Evolutionary conservation across 2,113 vertebrate genomes (phyloP), one percentile per base, ranked within the genome.

Genomic region (Colistium nudipinnis): DNA sequence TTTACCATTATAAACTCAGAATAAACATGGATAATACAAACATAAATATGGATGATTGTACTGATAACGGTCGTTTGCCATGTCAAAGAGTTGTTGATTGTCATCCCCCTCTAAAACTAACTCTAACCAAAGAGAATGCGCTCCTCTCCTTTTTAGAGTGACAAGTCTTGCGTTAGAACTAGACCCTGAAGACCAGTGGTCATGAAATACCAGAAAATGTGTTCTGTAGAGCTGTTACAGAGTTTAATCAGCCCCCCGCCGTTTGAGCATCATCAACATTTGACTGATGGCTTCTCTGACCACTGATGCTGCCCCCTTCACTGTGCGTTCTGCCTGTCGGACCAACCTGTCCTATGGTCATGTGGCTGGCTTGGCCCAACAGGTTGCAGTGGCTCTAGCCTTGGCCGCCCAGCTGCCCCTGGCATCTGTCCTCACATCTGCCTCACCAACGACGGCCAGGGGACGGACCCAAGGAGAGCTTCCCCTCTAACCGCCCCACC

Each of bases 341-440:
- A 84, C 83, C 75, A 86, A 87, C 87, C 94, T 92, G 93, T 95
- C 92, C 88, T 88, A 81, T 91, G 85, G 92, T 92, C 88, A 85
- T 92, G 92, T 91, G 91, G 92, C 91, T 85, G 89, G 78, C 89
- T 90, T 82, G 78, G 90, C 89, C 93, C 94, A 95, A 97, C 95
- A 96, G 95, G 95, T 97, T 94, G 90, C 85, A 47, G 82, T 86
- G 51, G 85, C 91, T 83, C 71, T 76, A 87, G 90, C 91, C 93
- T 88, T 88, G 86, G 87, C 87, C 92, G 83, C 74, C 93, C 95
- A 94, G 94, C 94, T 96, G 95, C 87, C 91, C 79, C 73, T 72
- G 86, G 92, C 95, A 95, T 93, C 94, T 97, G 95, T 92, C 91
- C 87, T 76, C 92, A 89, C 92, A 93, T 94, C 87, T 94, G 91